Evolutionary conservation across 2,888 invertebrate species (phyloP).

Genomic region (Sphaerophoria rueppellii): DNA sequence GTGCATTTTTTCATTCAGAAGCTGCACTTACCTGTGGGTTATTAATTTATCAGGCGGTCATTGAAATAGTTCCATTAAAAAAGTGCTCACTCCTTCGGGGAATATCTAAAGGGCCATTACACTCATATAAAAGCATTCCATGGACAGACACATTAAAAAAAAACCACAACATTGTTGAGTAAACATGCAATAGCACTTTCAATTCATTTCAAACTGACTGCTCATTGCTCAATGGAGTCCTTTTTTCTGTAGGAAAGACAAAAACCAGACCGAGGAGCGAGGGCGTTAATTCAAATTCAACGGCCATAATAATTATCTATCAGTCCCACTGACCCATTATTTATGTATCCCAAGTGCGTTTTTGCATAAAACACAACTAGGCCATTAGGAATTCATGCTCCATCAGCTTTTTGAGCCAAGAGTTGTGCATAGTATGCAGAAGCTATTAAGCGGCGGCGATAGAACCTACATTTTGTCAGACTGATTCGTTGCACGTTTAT

Average conservation of each 20-base stretch:
- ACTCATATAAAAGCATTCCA: not conserved
- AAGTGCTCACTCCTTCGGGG: conserved; percentile 19
- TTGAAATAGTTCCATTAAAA: conserved; percentile 49
- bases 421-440: not conserved
- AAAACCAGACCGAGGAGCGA: not conserved
- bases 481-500: conserved; percentile 9
- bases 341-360: conserved; percentile 58
- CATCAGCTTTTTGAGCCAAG: conserved; percentile 7
- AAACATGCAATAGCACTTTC: conserved; percentile 65
- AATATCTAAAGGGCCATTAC: not conserved
- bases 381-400: conserved; percentile 60
- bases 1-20: conserved; percentile 28
- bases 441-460: conserved; percentile 9
- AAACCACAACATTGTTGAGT: conserved; percentile 28
- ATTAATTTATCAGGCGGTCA: conserved; percentile 34
- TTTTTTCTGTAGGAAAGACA: not conserved
- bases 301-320: conserved; percentile 51
- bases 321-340: conserved; percentile 74
- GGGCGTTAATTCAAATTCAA: conserved; percentile 50
- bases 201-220: conserved; percentile 43
- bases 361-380: conserved; percentile 50
- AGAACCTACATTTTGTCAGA: conserved; percentile 13
- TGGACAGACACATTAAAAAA: not conserved
- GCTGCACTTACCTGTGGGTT: conserved; percentile 1
- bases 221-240: not conserved